Conservation (phyloP, 2,888 invertebrate species). For the Pycnomerus fuliginosus region DNA sequence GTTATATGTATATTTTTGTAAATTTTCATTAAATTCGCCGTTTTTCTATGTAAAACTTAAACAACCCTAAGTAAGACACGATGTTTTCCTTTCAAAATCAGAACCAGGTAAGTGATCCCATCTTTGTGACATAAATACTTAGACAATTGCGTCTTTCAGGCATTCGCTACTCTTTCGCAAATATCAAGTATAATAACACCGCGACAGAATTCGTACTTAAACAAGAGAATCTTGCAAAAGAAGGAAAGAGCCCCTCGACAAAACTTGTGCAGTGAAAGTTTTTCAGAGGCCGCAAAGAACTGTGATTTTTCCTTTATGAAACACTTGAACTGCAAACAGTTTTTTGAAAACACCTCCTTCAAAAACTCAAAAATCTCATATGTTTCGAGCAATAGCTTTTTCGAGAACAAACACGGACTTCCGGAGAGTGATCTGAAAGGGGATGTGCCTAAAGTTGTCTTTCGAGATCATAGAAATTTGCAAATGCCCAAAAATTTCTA, state of each 20-base stretch:
- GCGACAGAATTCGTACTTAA: constrained; percentile 47
- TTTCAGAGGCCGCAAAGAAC: constrained; percentile 51
- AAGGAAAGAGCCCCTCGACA: constrained; percentile 39
- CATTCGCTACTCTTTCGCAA: constrained; percentile 52
- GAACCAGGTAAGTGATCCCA: constrained; percentile 51
- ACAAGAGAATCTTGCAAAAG: constrained; percentile 42
- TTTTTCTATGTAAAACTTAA: constrained; percentile 29
- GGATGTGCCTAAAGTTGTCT: constrained; percentile 39
- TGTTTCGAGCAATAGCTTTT: constrained; percentile 50
- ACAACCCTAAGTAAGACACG: constrained; percentile 31
- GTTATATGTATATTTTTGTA: constrained; percentile 37
- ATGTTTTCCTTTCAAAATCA: constrained; percentile 56
- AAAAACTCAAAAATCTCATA: constrained; percentile 49
- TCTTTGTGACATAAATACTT: constrained; percentile 21
- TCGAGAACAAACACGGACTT: constrained; percentile 54
- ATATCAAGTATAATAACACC: constrained; percentile 51
- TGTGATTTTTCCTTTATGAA: constrained; percentile 48
- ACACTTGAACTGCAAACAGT: constrained; percentile 41
- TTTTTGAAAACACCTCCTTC: constrained; percentile 44
- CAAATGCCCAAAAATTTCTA: constrained; percentile 43
- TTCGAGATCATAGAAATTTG: constrained; percentile 36
- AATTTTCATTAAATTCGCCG: constrained; percentile 34
- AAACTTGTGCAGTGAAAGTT: constrained; percentile 52
- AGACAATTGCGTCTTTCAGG: constrained; percentile 44
- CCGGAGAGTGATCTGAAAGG: constrained; percentile 39